Evolutionary conservation across 2,888 invertebrate genomes (phyloP), one percentile per base, ranked within the genome.

Genomic region (Andricus curvator): DNA sequence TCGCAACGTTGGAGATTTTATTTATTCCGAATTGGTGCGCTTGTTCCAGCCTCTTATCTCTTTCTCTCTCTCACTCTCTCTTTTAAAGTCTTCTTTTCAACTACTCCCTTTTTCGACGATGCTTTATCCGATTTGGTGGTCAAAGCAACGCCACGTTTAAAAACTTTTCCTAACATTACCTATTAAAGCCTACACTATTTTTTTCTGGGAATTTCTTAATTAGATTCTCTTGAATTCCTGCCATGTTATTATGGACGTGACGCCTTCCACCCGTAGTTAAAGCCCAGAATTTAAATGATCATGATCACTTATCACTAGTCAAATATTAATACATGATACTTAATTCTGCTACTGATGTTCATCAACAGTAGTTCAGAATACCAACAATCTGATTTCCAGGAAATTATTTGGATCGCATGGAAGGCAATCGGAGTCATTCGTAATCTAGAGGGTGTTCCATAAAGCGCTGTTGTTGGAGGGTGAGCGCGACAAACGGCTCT

Each of bases 21-120:
- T 90, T 88, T 89, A 89, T 88, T 88, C 88, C 88, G 83, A 86
- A 87, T 88, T 88, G 88, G 88, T 88, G 88, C 87, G 86, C 87
- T 90, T 87, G 87, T 88, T 87, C 87, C 87, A 84, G 85, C 86
- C 86, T 86, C 81, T 87, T 88, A 13, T 74, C 56, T 20, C 85
- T 79, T 81, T 84, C 8, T 33, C 6, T 8, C 8, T 33, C 37
- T 8, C 37, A 9, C 37, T 37, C 9, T 74, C 56, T 29, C 85
- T 79, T 82, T 84, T 82, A 85, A 86, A 86, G 87, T 85, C 86
- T 86, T 86, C 88, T 87, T 88, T 87, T 85, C 86, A 87, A 86
- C 87, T 85, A 84, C 86, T 86, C 81, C 81, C 83, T 64, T 76
- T 81, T 48, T 74, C 51, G n/a, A 74, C 33, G 29, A 51, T 25